These are phyloP conservation scores for Sclerurus mexicanus DNA, from an alignment of 2,113 vertebrate species.

Conservation along the genomic window DNA sequence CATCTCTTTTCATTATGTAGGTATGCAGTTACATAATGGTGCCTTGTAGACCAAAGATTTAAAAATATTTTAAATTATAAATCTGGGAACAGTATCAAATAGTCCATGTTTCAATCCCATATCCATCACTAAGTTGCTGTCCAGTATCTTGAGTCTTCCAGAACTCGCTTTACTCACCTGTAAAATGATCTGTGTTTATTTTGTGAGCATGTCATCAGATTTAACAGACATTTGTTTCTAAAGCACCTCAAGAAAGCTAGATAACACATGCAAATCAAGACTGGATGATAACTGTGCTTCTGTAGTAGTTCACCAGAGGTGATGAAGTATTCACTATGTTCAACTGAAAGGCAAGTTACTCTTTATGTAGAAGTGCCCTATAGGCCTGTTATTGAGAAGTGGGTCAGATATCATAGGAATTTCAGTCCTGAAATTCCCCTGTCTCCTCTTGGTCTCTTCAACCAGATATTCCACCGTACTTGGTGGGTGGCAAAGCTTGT, in stretches of 20 bases:
- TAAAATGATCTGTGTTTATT: not conserved
- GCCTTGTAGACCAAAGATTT: not conserved
- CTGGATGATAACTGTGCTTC: not conserved
- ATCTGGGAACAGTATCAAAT: not conserved
- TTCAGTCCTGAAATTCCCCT: not conserved
- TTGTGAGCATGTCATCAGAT: not conserved
- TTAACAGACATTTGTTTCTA: not conserved
- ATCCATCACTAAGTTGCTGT: not conserved
- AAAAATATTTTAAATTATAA: not conserved
- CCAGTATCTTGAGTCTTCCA: not conserved
- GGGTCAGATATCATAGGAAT: not conserved
- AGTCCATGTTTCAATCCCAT: not conserved
- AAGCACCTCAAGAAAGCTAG: not conserved
- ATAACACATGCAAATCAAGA: not conserved
- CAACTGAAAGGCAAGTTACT: not conserved
- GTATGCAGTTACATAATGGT: not conserved
- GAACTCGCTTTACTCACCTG: not conserved
- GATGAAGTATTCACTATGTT: not conserved
- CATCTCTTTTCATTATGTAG: not conserved
- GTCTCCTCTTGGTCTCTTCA: not conserved
- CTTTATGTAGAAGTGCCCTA: not conserved
- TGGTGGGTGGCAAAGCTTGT: not conserved
- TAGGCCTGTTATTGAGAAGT: not conserved
- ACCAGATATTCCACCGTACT: not conserved
- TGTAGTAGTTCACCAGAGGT: not conserved